Conservation (phyloP, 1,140 invertebrate genomes). For the Zaprionus nigranus region DNA sequence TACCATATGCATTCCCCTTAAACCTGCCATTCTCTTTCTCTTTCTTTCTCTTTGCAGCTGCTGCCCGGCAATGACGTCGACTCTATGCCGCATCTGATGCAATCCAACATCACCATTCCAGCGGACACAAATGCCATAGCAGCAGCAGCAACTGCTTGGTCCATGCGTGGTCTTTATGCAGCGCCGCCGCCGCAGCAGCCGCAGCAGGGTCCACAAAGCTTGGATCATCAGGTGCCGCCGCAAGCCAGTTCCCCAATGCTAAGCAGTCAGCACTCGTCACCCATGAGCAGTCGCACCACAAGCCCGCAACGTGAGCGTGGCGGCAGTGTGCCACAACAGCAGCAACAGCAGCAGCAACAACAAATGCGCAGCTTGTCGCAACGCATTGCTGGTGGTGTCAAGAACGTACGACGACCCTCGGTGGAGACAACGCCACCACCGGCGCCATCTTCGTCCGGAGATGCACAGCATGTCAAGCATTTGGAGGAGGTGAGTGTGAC, state of each 20-base stretch:
- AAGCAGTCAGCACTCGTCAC: constrained; percentile 86
- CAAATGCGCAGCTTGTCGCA: constrained; percentile 71
- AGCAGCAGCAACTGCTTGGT: constrained; percentile 69
- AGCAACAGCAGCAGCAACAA: constrained; percentile 54
- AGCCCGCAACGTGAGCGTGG: constrained; percentile 86
- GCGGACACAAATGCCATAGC: constrained; percentile 77
- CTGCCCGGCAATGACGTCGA: constrained; percentile 76
- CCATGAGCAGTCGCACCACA: constrained; percentile 87
- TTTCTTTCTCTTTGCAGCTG: constrained; percentile 40
- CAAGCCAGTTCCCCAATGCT: constrained; percentile 86
- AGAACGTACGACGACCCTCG: constrained; percentile 83
- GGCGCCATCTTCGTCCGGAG: constrained; percentile 30
- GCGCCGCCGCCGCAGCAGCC: constrained; percentile 68
- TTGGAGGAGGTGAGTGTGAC: constrained; percentile 68
- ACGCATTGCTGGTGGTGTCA: constrained; percentile 61
- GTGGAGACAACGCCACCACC: constrained; percentile 85
- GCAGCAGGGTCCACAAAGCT: constrained; percentile 48
- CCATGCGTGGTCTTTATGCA: constrained; percentile 54
- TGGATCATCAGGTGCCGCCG: constrained; percentile 84
- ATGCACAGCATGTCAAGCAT: constrained; percentile 60
- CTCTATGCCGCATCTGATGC: constrained; percentile 74
- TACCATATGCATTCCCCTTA: background rate
- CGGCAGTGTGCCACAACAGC: constrained; percentile 76
- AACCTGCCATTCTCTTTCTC: background rate
- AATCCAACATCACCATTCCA: constrained; percentile 82